These are phyloP conservation scores for Alloscopus bannaensis DNA, from an alignment of 2,888 invertebrate species.

Conservation along the genomic window DNA sequence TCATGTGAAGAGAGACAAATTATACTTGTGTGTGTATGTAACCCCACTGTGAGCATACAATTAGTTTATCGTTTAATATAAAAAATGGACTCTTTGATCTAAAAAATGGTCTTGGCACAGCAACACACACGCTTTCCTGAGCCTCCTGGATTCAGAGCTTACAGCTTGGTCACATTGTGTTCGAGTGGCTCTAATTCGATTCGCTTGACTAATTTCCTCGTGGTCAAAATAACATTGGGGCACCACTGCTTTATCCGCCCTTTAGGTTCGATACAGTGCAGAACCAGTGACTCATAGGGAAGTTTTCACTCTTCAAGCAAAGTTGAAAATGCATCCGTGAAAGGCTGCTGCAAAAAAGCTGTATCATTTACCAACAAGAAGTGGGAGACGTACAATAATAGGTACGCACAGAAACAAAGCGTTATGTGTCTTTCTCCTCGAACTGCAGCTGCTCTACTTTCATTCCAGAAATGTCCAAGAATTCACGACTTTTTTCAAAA, in stretches of 20 bases:
- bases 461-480: constrained; percentile 33
- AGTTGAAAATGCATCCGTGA: no score
- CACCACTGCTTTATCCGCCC: no score
- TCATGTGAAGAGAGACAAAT: constrained; percentile 44
- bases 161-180: no score
- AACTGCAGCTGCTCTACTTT: constrained; percentile 41
- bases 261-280: no score
- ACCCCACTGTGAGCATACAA: constrained; percentile 57
- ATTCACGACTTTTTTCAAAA: constrained; percentile 32
- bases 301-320: no score
- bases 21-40: constrained; percentile 33
- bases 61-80: constrained; percentile 61
- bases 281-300: no score
- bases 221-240: constrained; percentile 32
- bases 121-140: background rate
- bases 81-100: constrained; percentile 52
- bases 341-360: no score
- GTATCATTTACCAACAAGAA: no score
- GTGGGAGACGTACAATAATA: no score
- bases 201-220: constrained; percentile 52
- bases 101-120: constrained; percentile 26
- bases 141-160: background rate
- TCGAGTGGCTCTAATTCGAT: constrained; percentile 46
- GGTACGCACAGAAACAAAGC: no score
- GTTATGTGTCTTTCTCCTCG: no score